phyloP scores from a whole-genome alignment of 2,113 vertebrate species.

The Xenus cinereus region DNA sequence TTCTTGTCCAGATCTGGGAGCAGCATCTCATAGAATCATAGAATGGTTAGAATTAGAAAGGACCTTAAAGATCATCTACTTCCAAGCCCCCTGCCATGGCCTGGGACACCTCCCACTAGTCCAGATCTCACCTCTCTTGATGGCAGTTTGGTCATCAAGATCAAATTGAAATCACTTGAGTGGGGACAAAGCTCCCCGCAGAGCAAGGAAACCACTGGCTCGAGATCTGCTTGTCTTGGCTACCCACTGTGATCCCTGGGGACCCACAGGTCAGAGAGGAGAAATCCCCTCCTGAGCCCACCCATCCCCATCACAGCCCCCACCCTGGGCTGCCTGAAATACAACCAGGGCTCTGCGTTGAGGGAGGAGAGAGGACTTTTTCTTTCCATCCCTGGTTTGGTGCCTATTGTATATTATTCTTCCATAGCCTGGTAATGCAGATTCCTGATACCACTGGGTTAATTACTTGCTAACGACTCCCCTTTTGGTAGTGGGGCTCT shows the following conservation, averaged over 20 bases:
- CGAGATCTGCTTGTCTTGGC: not conserved
- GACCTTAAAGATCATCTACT: not conserved
- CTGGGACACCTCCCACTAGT: not conserved
- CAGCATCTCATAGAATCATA: not conserved
- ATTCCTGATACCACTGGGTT: not conserved
- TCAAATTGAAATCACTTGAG: not conserved
- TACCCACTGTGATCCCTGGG: not conserved
- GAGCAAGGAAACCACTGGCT: not conserved
- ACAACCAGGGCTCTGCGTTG: not conserved
- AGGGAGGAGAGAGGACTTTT: not conserved
- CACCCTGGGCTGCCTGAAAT: not conserved
- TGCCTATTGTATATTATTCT: not conserved
- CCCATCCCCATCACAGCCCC: fast-evolving
- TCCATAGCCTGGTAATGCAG: not conserved
- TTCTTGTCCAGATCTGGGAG: not conserved
- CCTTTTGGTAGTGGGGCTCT: not conserved
- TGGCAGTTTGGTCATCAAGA: not conserved
- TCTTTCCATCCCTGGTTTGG: not conserved
- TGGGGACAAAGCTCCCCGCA: not conserved
- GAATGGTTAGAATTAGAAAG: not conserved
- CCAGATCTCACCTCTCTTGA: not conserved
- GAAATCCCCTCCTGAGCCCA: not conserved
- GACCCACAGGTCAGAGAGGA: not conserved
- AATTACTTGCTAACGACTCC: not conserved
- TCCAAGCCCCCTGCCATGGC: not conserved